Evolutionary conservation across 2,888 invertebrate genomes (phyloP).

Genomic region (Harmothoe impar): DNA sequence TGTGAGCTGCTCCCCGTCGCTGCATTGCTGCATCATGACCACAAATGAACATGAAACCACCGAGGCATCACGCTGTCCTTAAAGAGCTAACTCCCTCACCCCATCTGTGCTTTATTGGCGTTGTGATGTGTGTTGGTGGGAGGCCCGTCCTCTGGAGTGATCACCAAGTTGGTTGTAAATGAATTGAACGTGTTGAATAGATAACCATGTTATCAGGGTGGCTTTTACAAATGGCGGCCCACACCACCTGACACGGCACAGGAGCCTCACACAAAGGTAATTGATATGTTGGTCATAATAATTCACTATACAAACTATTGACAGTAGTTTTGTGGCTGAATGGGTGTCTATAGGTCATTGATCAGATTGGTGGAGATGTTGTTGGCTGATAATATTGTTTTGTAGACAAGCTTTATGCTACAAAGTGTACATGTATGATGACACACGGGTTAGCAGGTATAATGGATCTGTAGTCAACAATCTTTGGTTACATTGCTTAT

Average conservation of each 20-base stretch:
- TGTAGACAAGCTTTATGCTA: too few relatives aligned
- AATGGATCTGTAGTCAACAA: too few relatives aligned
- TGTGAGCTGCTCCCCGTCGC: too few relatives aligned
- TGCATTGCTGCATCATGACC: too few relatives aligned
- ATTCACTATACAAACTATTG: not conserved
- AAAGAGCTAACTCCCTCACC: too few relatives aligned
- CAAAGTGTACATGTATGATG: too few relatives aligned
- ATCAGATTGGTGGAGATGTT: not conserved
- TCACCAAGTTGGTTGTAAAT: slow-evolving; percentile 31
- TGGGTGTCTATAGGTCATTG: not conserved
- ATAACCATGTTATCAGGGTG: slow-evolving; percentile 9
- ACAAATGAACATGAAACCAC: too few relatives aligned
- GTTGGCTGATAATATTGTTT: too few relatives aligned
- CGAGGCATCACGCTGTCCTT: not conserved
- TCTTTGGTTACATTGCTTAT: too few relatives aligned
- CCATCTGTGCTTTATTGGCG: not conserved
- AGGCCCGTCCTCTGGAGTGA: not conserved
- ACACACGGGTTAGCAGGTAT: too few relatives aligned
- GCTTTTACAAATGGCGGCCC: not conserved
- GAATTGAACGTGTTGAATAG: slow-evolving; percentile 45
- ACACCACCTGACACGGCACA: not conserved
- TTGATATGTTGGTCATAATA: slow-evolving; percentile 42
- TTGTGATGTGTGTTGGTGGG: slow-evolving; percentile 9
- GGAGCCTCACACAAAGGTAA: not conserved
- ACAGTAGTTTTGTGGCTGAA: slow-evolving; percentile 10